Percentiles rank a stretch among this genome's conserved stretches.
Evolutionary conservation across 2,888 invertebrate genomes (phyloP).

Genomic region (Hydrotaea diabolus): DNA sequence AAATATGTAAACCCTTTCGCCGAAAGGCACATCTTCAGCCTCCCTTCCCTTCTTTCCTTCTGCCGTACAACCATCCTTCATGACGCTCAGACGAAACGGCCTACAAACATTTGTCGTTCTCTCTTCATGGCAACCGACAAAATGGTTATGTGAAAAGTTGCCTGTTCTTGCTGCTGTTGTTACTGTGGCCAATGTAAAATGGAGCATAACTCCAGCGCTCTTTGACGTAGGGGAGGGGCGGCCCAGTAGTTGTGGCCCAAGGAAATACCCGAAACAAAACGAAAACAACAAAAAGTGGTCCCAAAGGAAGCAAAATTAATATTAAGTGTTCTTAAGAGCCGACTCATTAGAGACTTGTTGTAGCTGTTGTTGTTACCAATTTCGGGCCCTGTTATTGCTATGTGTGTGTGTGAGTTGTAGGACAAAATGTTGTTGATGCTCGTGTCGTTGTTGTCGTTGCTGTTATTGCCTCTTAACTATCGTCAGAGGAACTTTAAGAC

Average conservation of each 20-base stretch:
- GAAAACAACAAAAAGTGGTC: conserved; percentile 41
- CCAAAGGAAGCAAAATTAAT: conserved; percentile 62
- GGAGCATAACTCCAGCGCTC: conserved; percentile 24
- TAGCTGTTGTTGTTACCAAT: neutral
- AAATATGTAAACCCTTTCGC: neutral
- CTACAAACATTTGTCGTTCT: conserved; percentile 12
- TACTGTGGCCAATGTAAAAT: conserved; percentile 16
- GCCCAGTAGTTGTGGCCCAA: conserved; percentile 23
- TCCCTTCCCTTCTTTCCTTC: neutral
- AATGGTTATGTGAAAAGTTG: conserved; percentile 33
- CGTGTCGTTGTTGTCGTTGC: conserved; percentile 31
- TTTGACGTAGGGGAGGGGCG: neutral
- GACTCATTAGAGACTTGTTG: conserved; percentile 59
- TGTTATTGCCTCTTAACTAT: conserved; percentile 46
- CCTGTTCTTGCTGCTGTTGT: neutral
- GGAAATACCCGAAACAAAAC: neutral
- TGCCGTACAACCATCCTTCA: neutral
- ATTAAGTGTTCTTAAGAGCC: conserved; percentile 63
- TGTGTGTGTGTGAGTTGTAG: neutral
- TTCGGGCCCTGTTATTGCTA: neutral
- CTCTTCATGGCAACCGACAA: neutral
- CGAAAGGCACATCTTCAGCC: conserved; percentile 2
- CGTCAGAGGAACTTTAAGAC: conserved; percentile 24
- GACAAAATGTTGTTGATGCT: conserved; percentile 47
- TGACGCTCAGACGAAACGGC: neutral